These are phyloP conservation scores for Plodia interpunctella DNA, from an alignment of 1,140 invertebrate genomes.

Conservation along the genomic window DNA sequence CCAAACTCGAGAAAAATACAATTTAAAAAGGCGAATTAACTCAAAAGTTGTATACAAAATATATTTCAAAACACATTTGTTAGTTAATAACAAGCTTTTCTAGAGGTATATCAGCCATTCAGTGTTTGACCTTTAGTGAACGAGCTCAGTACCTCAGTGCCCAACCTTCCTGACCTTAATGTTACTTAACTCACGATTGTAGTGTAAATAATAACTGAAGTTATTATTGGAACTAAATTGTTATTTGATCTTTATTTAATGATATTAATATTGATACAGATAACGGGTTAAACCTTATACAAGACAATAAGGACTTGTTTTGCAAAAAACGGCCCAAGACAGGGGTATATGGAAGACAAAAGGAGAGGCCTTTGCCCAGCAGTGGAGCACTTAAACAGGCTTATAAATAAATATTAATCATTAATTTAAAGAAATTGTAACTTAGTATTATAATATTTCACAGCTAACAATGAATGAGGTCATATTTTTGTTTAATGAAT, in stretches of 20 bases:
- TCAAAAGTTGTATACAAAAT: no score
- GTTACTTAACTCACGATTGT: background rate
- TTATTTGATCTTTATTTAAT: background rate
- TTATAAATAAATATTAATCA: no score
- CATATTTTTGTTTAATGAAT: background rate
- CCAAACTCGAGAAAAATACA: no score
- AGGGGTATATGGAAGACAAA: no score
- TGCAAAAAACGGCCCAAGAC: no score
- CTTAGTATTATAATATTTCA: background rate
- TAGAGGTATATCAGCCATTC: background rate
- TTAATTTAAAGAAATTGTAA: no score
- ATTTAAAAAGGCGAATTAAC: no score
- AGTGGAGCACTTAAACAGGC: no score
- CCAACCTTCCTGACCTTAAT: background rate
- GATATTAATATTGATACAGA: background rate
- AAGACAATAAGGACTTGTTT: no score
- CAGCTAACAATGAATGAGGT: background rate
- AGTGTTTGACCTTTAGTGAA: background rate
- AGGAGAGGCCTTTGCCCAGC: no score
- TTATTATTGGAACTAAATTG: background rate
- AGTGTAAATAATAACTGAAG: conserved; percentile 1
- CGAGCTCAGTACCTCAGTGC: background rate
- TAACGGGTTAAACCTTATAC: no score
- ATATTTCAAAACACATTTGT: background rate
- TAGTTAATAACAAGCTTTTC: background rate